These are phyloP conservation scores for Semotilus atromaculatus DNA, from an alignment of 2,797 vertebrate species.

Conservation along the genomic window DNA sequence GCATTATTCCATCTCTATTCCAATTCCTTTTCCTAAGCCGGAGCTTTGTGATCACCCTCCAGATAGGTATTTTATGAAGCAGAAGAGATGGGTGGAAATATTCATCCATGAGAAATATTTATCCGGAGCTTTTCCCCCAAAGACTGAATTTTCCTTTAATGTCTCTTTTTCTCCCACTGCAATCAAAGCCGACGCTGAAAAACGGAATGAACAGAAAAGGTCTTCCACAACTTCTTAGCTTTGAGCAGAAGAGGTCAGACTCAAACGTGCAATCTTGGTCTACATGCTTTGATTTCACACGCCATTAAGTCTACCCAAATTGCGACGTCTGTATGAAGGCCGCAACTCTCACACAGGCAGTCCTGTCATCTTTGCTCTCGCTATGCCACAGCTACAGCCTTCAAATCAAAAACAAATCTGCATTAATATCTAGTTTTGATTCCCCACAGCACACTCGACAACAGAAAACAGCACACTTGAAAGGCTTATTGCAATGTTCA, in stretches of 20 bases:
- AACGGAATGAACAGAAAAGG: conserved; percentile 15
- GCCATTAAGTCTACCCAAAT: conserved; percentile 27
- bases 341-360: conserved; percentile 13
- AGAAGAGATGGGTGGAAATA: conserved; percentile 35
- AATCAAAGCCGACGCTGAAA: neutral
- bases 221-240: neutral
- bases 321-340: conserved; percentile 24
- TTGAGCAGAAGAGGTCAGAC: conserved; percentile 29
- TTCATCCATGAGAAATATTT: conserved; percentile 41
- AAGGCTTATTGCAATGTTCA: neutral
- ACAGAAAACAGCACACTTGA: neutral
- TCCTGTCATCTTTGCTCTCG: conserved; percentile 15
- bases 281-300: conserved; percentile 38
- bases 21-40: conserved; percentile 7
- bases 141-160: conserved; percentile 36
- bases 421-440: conserved; percentile 11
- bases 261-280: conserved; percentile 30
- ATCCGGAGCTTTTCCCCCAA: conserved; percentile 28
- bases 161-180: conserved; percentile 9
- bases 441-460: neutral
- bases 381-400: conserved; percentile 25
- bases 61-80: conserved; percentile 49
- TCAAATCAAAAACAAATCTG: conserved; percentile 28
- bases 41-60: conserved; percentile 24
- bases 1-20: conserved; percentile 26